Conservation (phyloP, 2,797 vertebrate genomes). For the Tragopan temminckii region DNA sequence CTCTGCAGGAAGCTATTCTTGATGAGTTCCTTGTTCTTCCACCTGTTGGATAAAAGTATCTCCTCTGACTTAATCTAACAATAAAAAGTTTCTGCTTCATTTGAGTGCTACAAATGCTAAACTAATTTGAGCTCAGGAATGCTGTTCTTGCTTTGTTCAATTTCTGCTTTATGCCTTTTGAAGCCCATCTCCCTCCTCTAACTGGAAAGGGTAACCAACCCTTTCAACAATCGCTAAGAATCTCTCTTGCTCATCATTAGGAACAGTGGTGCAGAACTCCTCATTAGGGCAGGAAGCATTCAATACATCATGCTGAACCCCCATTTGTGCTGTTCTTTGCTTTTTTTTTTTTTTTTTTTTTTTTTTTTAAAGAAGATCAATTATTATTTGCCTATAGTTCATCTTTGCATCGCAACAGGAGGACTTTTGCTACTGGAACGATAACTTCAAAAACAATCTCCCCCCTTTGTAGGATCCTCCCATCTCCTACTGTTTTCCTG, state of each 20-base stretch:
- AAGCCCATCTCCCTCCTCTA: slow-evolving; percentile 7
- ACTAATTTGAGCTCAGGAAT: slow-evolving; percentile 37
- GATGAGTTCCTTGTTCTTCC: not conserved
- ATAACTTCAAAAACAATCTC: slow-evolving; percentile 34
- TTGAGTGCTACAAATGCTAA: not conserved
- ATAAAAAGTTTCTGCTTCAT: not conserved
- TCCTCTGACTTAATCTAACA: not conserved
- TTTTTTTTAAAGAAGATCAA: not conserved
- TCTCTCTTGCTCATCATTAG: not conserved
- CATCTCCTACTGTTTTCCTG: slow-evolving; percentile 29
- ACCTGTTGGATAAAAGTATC: not conserved
- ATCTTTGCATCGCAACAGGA: slow-evolving; percentile 42
- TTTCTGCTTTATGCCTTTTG: slow-evolving; percentile 26
- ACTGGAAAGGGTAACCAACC: slow-evolving; percentile 14
- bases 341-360: not conserved
- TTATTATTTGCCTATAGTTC: slow-evolving; percentile 59
- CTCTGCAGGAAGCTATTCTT: not conserved
- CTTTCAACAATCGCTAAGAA: slow-evolving; percentile 15
- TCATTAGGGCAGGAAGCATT: slow-evolving; percentile 53
- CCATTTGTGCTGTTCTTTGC: slow-evolving; percentile 31
- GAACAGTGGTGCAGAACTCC: slow-evolving; percentile 26
- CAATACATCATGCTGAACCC: slow-evolving; percentile 50
- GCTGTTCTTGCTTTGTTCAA: slow-evolving; percentile 40
- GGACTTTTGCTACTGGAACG: not conserved
- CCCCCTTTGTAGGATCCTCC: slow-evolving; percentile 24